phyloP scores from a whole-genome alignment of 1,140 invertebrate genomes.

The Bombus turneri region DNA sequence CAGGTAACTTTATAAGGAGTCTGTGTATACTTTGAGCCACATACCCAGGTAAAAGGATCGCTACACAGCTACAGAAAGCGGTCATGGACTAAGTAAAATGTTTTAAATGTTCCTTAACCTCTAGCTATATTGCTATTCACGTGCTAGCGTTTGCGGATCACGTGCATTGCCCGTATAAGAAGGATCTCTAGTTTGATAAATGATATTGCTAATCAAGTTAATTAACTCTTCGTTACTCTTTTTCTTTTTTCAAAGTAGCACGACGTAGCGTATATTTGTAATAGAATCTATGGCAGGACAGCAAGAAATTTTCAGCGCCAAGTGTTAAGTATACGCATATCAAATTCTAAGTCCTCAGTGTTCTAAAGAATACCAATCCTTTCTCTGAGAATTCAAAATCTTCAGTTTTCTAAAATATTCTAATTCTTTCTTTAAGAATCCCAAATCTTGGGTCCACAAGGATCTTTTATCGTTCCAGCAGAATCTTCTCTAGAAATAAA shows the following conservation, averaged over 20 bases:
- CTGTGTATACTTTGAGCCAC: background rate
- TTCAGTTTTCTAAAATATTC: background rate
- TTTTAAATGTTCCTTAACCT: conserved; percentile 10
- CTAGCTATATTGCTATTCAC: conserved; percentile 19
- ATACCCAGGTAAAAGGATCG: conserved; percentile 34
- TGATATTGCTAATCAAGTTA: background rate
- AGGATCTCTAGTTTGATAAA: background rate
- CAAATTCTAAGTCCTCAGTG: background rate
- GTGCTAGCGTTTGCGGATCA: conserved; percentile 30
- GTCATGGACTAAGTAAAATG: conserved; percentile 34
- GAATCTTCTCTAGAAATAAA: background rate
- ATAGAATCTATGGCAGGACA: background rate
- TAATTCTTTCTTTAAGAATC: background rate
- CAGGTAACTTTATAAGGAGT: conserved; percentile 2
- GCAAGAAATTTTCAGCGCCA: no score
- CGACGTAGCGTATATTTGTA: background rate
- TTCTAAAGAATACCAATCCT: background rate
- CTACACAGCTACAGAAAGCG: conserved; percentile 1
- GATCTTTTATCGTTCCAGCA: background rate
- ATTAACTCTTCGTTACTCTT: background rate
- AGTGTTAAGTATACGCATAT: no score
- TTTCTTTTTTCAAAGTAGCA: background rate
- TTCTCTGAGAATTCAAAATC: background rate
- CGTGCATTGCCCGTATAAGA: conserved; percentile 9
- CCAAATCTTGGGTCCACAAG: background rate